Percentiles rank a stretch among this genome's conserved stretches.
Conservation (phyloP, 2,888 invertebrate genomes). For the Rotaria socialis region DNA sequence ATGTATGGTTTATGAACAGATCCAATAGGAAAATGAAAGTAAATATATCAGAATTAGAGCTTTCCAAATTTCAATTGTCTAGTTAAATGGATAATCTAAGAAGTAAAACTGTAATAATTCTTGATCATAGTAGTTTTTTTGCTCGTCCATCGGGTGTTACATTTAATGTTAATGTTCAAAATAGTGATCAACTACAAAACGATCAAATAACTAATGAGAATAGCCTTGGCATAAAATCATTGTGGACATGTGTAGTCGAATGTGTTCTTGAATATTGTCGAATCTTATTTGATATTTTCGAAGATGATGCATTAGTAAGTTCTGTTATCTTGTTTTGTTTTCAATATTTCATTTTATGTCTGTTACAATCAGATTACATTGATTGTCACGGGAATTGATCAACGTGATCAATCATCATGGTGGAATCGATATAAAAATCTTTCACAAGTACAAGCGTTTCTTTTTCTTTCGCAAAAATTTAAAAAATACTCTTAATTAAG, state of each 20-base stretch:
- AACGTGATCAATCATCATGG: conserved; percentile 81
- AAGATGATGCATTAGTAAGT: conserved; percentile 75
- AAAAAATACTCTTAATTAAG: not conserved
- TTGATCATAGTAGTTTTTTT: conserved; percentile 88
- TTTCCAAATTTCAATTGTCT: no score
- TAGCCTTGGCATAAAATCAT: conserved; percentile 65
- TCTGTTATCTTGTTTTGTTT: not conserved
- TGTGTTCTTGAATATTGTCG: conserved; percentile 90
- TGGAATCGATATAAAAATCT: conserved; percentile 76
- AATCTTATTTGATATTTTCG: conserved; percentile 94
- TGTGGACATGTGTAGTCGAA: conserved; percentile 95
- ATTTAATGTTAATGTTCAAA: conserved; percentile 74
- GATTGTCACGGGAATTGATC: conserved; percentile 79
- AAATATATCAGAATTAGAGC: no score
- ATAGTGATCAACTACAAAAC: conserved; percentile 68
- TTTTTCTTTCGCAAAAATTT: not conserved
- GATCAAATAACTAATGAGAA: conserved; percentile 17
- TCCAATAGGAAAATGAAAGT: not conserved
- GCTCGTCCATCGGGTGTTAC: conserved; percentile 76
- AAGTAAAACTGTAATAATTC: conserved; percentile 83
- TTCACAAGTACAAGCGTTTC: conserved; percentile 66
- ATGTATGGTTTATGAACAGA: not conserved
- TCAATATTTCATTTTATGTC: conserved; percentile 20
- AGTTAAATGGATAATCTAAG: not conserved
- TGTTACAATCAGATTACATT: conserved; percentile 67